Base-by-base conservation (phyloP, 2,888 invertebrate species). In the Hirtodrosophila trivittata region DNA sequence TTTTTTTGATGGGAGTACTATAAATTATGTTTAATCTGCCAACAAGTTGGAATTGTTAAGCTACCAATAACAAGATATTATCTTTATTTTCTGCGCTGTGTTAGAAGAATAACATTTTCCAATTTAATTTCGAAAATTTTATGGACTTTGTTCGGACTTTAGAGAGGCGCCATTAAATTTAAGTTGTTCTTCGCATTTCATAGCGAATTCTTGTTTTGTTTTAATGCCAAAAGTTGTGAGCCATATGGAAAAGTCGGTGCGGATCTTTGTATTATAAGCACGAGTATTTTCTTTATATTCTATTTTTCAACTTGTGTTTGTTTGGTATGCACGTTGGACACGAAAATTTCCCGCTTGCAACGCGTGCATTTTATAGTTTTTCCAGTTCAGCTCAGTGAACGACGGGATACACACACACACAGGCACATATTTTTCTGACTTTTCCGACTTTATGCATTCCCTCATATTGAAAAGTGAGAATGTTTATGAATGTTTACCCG, bases 331-430 rank as follows among this genome's bases (percentile, higher is more conserved):
- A 18, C 38, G 47, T 54, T 58, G 18, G 30, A 16, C 7, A 28
- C n/a, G 28, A 28, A 28, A 28, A 3, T 28, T 28, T 28, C 9
- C 35, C 35, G 60, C 46, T 49, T 83, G 83, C 83, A 78, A 67
- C 80, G 76, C 73, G 69, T 80, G 80, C 80, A 86, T 75, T 86
- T 80, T 75, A 85, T 80, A 63, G 80, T 69, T 75, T 56, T 37
- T 42, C 25, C 14, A 26, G 43, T 32, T n/a, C 25, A 57, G 56
- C 49, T 21, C 18, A 21, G 5, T 70, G 69, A 38, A 42, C 70
- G 57, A 47, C 35, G 65, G 39, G 25, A 30, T 8, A 32, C 16
- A 18, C 14, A 12, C 25, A n/a, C 30, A 10, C 38, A 30, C 39
- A 50, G 43, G n/a, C 30, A 32, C 33, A 45, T 21, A 63, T 69